Evolutionary conservation across 2,888 invertebrate species (phyloP).

Genomic region (Lepidocyrtinus sp.): DNA sequence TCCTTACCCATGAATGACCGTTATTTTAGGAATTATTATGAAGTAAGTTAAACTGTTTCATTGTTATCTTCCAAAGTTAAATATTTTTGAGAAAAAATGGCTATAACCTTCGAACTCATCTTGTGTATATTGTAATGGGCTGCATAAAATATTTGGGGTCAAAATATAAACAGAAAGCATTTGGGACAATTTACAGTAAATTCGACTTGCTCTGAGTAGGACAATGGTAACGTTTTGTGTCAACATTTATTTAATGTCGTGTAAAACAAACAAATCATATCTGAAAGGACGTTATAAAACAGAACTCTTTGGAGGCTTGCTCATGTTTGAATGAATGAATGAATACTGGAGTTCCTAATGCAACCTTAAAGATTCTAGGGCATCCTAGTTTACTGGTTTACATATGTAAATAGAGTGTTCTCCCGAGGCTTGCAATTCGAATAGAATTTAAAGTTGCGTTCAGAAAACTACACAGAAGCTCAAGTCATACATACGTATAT

Average conservation of each 20-base stretch:
- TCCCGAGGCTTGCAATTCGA: slow-evolving; percentile 24
- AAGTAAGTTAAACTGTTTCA: slow-evolving; percentile 48
- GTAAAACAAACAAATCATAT: neutral
- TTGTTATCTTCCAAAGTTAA: neutral
- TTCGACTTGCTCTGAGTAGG: neutral
- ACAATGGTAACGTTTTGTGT: neutral
- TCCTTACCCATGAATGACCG: slow-evolving; percentile 44
- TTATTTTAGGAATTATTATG: slow-evolving; percentile 65
- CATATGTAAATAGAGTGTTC: slow-evolving; percentile 41
- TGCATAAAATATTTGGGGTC: too few species aligned
- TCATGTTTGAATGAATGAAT: too few species aligned
- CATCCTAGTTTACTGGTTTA: slow-evolving; percentile 36
- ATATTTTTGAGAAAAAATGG: neutral
- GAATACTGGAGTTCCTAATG: too few species aligned
- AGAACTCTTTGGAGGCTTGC: neutral
- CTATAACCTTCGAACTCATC: neutral
- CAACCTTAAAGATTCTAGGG: slow-evolving; percentile 9
- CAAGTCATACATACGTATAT: too few species aligned
- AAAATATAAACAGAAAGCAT: too few species aligned
- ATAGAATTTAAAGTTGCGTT: too few species aligned
- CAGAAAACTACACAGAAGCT: too few species aligned
- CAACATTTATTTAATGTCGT: neutral
- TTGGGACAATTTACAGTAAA: neutral
- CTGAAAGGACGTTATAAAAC: neutral
- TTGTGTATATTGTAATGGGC: neutral